Conservation (phyloP, 2,113 vertebrate genomes). For the Pituophis catenifer region DNA sequence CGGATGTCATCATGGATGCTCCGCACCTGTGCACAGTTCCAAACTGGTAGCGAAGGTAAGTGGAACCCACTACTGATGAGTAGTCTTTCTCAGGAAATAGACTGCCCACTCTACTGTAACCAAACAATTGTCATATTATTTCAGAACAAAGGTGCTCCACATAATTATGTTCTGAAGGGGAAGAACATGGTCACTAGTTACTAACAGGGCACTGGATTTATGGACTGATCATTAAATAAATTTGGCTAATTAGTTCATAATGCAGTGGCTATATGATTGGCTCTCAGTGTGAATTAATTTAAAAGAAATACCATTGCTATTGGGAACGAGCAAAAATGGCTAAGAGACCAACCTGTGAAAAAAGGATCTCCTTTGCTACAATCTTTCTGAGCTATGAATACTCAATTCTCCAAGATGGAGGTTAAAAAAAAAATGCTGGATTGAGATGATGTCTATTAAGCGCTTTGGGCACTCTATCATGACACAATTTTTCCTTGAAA, state of each 20-base stretch:
- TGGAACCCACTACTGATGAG: too few species aligned
- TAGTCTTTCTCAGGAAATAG: not conserved
- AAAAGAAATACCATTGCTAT: too few species aligned
- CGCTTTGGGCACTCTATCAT: not conserved
- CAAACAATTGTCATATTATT: not conserved
- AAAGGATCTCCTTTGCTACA: not conserved
- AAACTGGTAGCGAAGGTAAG: too few species aligned
- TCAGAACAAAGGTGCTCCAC: not conserved
- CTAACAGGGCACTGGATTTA: not conserved
- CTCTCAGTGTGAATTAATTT: not conserved
- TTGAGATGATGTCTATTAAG: not conserved
- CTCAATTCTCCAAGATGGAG: not conserved
- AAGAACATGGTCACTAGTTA: not conserved
- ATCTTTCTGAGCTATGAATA: not conserved
- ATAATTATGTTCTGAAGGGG: not conserved
- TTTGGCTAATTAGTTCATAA: not conserved
- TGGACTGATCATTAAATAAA: not conserved
- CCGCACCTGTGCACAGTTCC: too few species aligned
- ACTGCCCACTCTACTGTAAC: not conserved
- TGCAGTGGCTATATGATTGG: not conserved
- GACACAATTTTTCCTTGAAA: not conserved
- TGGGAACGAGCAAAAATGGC: not conserved
- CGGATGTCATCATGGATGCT: too few species aligned
- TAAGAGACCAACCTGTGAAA: not conserved
- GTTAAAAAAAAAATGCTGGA: not conserved